Evolutionary conservation across 2,888 invertebrate genomes (phyloP), one percentile per base, ranked within the genome.

Genomic region (Agrotis exclamationis): DNA sequence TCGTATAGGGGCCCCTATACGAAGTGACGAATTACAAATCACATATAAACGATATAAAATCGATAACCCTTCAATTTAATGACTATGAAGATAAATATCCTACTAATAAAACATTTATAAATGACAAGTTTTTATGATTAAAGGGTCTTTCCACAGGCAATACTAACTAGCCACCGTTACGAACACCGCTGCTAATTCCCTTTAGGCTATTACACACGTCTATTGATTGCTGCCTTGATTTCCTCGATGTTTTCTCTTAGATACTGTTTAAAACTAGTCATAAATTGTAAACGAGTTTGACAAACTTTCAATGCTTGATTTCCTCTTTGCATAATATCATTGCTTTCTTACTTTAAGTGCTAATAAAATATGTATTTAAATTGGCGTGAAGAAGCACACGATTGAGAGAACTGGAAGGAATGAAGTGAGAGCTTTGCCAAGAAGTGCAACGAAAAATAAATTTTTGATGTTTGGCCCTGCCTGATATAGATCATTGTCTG

Each of bases 231-330:
- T 60, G 47, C 20, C 39, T 56, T 57, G 79, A 85, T 82, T 83
- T 82, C 58, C 72, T 72, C 33, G 65, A 63, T 72, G 53, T 76
- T 78, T 73, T 66, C 66, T 51, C 48, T 24, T 2, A 39, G 39
- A 39, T 39, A 47, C 33, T 77, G 45, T 63, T 72, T 50, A 50
- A 54, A 66, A 71, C 67, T 63, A 73, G 62, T 77, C 65, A 76
- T 83, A 82, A 80, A 79, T 80, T 79, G 53, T 72, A 75, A 79
- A 82, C 78, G 50, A 54, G 69, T 76, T 75, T 75, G 51, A 70
- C 44, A 71, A 62, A 63, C 44, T 65, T 53, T 53, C 51, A 65
- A 60, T 44, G 51, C 20, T 51, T 33, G 50, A 22, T 39, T 65
- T 53, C 44, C 72, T 59, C 20, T 11, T 60, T 59, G 39, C 20